Base-by-base conservation (phyloP, 2,888 invertebrate genomes). In the Plagiodera versicolora region DNA sequence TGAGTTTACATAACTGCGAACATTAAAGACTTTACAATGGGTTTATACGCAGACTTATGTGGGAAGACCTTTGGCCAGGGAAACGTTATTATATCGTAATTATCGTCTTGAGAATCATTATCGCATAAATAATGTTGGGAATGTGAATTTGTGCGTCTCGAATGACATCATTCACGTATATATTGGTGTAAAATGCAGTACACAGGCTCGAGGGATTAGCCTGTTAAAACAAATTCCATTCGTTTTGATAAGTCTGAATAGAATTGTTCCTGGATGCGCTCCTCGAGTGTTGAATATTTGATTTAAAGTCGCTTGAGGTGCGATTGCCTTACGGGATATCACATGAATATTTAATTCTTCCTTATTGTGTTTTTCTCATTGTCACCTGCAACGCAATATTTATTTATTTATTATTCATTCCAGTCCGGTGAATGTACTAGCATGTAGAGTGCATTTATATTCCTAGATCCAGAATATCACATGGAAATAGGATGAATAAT, bases 301-400 rank as follows among this genome's bases (percentile, higher is more conserved):
- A 69, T 70, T 67, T 64, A 67, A 62, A 61, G 61, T 65, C 68
- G 66, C 64, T 68, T 60, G 51, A 68, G 67, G 69, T 68, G 66
- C 71, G 69, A 74, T 72, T 71, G 71, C 65, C 61, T 62, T 64
- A 57, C 68, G 55, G 67, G 67, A 63, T 64, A 66, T 65, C 63
- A 63, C 66, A 65, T 74, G 66, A 70, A 72, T 74, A 71, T 73
- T 73, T 72, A 70, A 73, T 70, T 65, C 64, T 64, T 56, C 65
- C 66, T 62, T 67, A 69, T 67, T 70, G 65, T 69, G 71, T 70
- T 71, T 74, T 67, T 70, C 69, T 75, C 72, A 72, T 70, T 71
- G 72, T 67, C 71, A 8, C 14, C 39, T 73, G 72, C 75, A 75
- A 74, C 75, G 72, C 74, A 74, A 75, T 74, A 24, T 24, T 5